Base-by-base conservation (phyloP, 2,797 vertebrate genomes). In the Megaceryle alcyon region DNA sequence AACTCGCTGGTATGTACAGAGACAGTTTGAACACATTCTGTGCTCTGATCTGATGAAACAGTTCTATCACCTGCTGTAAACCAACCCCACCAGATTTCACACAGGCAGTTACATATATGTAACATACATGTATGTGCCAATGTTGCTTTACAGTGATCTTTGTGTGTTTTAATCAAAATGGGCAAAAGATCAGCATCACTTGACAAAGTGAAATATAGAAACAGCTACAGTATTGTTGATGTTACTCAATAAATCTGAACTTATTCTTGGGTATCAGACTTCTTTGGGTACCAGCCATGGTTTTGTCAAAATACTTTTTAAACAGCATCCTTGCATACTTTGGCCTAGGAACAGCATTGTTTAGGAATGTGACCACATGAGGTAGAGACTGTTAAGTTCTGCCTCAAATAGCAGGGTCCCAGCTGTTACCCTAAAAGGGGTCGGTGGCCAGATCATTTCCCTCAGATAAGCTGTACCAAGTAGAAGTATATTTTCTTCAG, bases 211-310 rank as follows among this genome's bases (percentile, higher is more conserved):
- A 70, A 56, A 60, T 86, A 81, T 94, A 82, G 48, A 44, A 96
- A 29, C 48, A 76, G 80, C 41, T 90, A 6, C 14, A 23, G 60
- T 86, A n/a, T 56, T 88, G 84, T 79, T 81, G 53, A 44, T 7
- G 3, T 89, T 43, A 78, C 22, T 95, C 86, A 97, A 92, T 97
- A 96, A 97, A 97, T 22, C 33, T 29, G 22, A 77, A 75, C 22
- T 28, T 56, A 17, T 2, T 63, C 8, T 19, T 86, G 56, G 48
- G 56, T 80, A 22, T 43, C 23, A 8, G 22, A 12, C 37, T 61
- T 57, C 12, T 43, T 19, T 4, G 13, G 22, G 20, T n/a, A 22
- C 8, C 3, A 39, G n/a, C 10, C 7, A 2, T n/a, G 23, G 4
- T 37, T 82, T 54, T n/a, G 23, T 56, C 35, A 43, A 13, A 65